Evolutionary conservation across 1,140 invertebrate genomes (phyloP).

Genomic region (Drosophila gunungcola): DNA sequence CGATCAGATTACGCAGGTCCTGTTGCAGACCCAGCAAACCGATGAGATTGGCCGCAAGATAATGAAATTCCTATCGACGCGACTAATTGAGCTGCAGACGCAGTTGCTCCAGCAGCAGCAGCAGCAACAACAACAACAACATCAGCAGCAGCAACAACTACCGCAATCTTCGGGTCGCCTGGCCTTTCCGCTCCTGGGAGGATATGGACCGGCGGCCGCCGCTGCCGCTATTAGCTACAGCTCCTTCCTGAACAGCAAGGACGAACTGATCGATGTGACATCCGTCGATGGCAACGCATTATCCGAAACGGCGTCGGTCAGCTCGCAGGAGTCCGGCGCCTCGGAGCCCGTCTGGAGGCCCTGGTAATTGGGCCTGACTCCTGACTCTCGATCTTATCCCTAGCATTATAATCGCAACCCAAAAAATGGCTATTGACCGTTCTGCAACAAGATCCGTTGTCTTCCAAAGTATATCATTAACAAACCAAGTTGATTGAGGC

Average conservation of each 20-base stretch:
- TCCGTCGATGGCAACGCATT: conserved; percentile 72
- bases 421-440: conserved; percentile 66
- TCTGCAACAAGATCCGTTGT: conserved; percentile 74
- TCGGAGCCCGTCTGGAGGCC: conserved; percentile 79
- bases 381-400: conserved; percentile 58
- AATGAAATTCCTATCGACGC: conserved; percentile 94
- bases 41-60: conserved; percentile 92
- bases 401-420: conserved; percentile 57
- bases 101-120: conserved; percentile 73
- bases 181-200: conserved; percentile 63
- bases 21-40: conserved; percentile 90
- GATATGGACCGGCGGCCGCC: conserved; percentile 59
- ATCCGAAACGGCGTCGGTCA: conserved; percentile 74
- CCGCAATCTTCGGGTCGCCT: conserved; percentile 47
- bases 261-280: conserved; percentile 80
- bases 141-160: conserved; percentile 44
- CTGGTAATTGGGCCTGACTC: conserved; percentile 58
- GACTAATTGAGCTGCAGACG: conserved; percentile 88
- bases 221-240: conserved; percentile 64
- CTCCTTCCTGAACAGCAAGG: conserved; percentile 65
- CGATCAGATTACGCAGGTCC: conserved; percentile 94
- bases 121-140: conserved; percentile 40
- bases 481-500: conserved; percentile 14
- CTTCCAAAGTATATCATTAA: conserved; percentile 74
- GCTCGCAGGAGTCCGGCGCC: conserved; percentile 70